phyloP scores from a whole-genome alignment of 2,888 invertebrate species.

The Strigamia crassipes region DNA sequence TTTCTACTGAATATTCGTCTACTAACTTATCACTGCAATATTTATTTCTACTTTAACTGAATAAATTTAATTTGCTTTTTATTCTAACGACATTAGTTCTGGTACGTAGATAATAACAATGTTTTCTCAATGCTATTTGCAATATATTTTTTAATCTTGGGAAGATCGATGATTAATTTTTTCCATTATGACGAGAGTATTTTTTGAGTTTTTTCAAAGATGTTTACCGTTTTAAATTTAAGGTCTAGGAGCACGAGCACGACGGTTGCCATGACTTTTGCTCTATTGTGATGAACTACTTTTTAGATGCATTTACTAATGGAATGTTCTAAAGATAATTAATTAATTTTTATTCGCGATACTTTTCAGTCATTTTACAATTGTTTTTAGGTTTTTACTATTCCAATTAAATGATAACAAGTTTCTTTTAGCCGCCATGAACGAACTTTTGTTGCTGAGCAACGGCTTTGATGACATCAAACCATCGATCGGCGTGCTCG shows the following conservation, averaged over 20 bases:
- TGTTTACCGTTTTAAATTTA: background rate
- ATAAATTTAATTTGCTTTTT: background rate
- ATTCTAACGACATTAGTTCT: too few species aligned
- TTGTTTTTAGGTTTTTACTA: background rate
- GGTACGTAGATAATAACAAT: too few species aligned
- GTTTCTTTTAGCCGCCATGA: conserved; percentile 14
- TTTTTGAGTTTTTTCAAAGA: background rate
- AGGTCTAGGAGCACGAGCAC: background rate
- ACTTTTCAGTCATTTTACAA: background rate
- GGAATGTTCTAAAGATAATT: background rate
- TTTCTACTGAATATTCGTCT: conserved; percentile 13
- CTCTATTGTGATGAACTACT: background rate
- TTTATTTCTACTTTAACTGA: background rate
- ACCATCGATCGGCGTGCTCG: background rate
- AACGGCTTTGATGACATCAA: conserved; percentile 12
- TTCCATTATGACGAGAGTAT: background rate
- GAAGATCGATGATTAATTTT: background rate
- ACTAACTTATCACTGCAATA: background rate
- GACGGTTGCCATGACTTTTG: background rate
- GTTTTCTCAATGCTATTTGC: background rate
- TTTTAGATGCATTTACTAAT: background rate
- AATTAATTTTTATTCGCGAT: background rate
- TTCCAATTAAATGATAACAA: conserved; percentile 11
- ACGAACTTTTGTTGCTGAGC: background rate
- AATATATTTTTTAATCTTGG: background rate